These are phyloP conservation scores for Addax nasomaculatus DNA, from an alignment of 2,113 vertebrate species.

Conservation along the genomic window DNA sequence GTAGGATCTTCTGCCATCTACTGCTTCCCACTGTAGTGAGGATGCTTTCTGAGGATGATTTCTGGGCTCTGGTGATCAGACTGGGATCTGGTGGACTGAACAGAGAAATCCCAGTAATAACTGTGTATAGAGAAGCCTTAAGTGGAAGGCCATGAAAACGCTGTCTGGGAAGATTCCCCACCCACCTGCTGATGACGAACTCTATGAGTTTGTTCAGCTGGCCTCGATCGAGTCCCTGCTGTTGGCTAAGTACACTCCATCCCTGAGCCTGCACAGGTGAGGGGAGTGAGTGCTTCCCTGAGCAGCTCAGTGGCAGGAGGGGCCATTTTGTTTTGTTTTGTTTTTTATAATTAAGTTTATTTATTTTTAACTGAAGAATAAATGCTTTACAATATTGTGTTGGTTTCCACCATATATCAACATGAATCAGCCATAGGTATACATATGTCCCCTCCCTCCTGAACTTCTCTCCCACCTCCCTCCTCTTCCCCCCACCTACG, in stretches of 20 bases:
- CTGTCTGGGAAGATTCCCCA: neutral
- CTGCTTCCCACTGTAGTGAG: neutral
- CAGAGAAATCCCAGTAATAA: neutral
- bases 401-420: neutral
- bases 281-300: neutral
- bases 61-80: neutral
- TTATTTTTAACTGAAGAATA: neutral
- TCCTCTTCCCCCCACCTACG: fast-evolving
- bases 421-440: neutral
- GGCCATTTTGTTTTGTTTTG: neutral
- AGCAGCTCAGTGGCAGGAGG: neutral
- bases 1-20: neutral
- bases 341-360: neutral
- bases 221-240: neutral
- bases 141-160: neutral
- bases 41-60: neutral
- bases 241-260: neutral
- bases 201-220: neutral
- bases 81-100: too few relatives aligned
- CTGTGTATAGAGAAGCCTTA: neutral
- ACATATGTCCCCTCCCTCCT: neutral
- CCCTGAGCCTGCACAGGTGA: neutral
- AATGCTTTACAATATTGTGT: neutral
- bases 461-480: neutral
- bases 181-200: neutral